A percentile compares a stretch with the other conserved stretches of the same genome.
phyloP scores from a whole-genome alignment of 2,113 vertebrate species.

The Candoia aspera region DNA sequence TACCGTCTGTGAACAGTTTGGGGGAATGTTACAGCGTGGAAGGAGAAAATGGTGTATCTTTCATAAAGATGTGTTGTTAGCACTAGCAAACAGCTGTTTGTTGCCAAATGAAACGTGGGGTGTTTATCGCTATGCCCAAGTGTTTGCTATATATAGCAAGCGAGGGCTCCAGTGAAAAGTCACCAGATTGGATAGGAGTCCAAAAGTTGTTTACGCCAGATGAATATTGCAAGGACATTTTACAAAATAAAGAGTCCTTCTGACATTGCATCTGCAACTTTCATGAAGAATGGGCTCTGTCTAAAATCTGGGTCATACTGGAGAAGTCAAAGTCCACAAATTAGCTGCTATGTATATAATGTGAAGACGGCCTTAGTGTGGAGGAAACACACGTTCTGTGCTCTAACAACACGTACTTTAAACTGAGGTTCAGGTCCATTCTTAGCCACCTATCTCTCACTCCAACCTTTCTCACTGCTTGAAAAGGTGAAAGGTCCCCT shows the following conservation, averaged over 20 bases:
- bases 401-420: neutral
- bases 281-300: neutral
- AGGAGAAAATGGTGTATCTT: slow-evolving; percentile 1
- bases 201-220: neutral
- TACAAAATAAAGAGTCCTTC: neutral
- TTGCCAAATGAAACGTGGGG: neutral
- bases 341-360: neutral
- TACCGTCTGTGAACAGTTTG: slow-evolving; percentile 33
- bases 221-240: neutral
- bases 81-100: neutral
- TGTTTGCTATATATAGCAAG: neutral
- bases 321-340: neutral
- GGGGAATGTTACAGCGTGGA: neutral
- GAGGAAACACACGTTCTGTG: neutral
- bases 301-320: neutral
- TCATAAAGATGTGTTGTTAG: neutral
- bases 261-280: neutral
- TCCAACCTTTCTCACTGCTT: neutral
- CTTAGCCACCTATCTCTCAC: neutral
- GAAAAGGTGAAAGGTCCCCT: too few relatives aligned
- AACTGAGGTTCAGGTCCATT: neutral
- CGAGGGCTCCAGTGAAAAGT: neutral
- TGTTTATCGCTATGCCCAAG: neutral
- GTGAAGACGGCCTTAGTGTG: neutral
- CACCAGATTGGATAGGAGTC: neutral